Evolutionary conservation across 2,888 invertebrate genomes (phyloP).

Genomic region (Monochamus alternatus): DNA sequence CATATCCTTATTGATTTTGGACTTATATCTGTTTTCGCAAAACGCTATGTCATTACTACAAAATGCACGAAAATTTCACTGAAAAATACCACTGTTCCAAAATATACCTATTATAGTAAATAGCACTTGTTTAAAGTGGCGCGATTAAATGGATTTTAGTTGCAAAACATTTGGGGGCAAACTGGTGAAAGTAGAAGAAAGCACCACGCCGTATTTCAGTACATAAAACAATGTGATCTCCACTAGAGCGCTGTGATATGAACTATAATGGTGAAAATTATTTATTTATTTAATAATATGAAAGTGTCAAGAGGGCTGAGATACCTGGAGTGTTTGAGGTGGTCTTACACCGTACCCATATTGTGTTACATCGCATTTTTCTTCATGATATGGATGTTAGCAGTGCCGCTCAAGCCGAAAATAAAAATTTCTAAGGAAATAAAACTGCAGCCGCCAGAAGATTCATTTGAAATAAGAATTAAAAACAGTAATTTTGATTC

Average conservation of each 20-base stretch:
- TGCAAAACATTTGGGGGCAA: slow-evolving; percentile 22
- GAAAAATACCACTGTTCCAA: not conserved
- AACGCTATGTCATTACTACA: not conserved
- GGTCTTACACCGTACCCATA: slow-evolving; percentile 74
- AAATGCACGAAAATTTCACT: not conserved
- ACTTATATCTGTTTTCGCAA: slow-evolving; percentile 5
- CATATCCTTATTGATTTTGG: slow-evolving; percentile 25
- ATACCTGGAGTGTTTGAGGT: slow-evolving; percentile 67
- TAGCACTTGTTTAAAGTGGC: not conserved
- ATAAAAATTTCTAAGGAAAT: slow-evolving; percentile 57
- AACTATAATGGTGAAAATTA: slow-evolving; percentile 25
- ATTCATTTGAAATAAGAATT: slow-evolving; percentile 66
- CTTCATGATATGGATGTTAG: slow-evolving; percentile 72
- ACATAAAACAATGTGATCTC: slow-evolving; percentile 27
- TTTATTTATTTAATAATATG: slow-evolving; percentile 36
- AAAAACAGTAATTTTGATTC: slow-evolving; percentile 73
- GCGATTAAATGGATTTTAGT: slow-evolving; percentile 3
- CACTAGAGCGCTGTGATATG: slow-evolving; percentile 11
- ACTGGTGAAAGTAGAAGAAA: slow-evolving; percentile 35
- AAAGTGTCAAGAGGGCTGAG: slow-evolving; percentile 36
- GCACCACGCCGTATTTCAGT: slow-evolving; percentile 1
- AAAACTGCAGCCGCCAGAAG: slow-evolving; percentile 59
- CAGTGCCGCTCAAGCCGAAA: slow-evolving; percentile 69
- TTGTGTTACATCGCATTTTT: slow-evolving; percentile 74
- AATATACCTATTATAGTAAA: not conserved